Base-by-base conservation (phyloP, 2,888 invertebrate species). In the Prosopocoilus inquinatus region DNA sequence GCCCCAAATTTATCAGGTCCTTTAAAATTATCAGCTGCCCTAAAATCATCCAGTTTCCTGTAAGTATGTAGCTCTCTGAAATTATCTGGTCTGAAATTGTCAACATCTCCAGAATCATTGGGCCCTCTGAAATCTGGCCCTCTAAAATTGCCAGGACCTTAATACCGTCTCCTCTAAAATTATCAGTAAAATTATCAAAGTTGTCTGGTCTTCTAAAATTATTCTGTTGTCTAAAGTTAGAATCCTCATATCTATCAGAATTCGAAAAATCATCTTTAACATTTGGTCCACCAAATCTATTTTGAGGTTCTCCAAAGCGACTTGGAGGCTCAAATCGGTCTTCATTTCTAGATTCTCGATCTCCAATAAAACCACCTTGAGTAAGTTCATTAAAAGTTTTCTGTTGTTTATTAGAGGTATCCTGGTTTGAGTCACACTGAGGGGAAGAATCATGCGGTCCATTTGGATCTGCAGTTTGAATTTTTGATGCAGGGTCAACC, bases 401-500 rank as follows among this genome's bases (percentile, higher is more conserved):
- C 15, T 41, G 47, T 33, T 34, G 36, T 16, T 38, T 49, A 38
- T 53, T 47, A 20, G 34, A 8, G 2, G 16, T 45, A 16, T 50
- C 39, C 9, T 50, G 33, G 7, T 50, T 15, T 50, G 16, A 32
- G 12, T 34, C 48, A 8, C 44, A 39, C 57, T 50, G 56, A 33
- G 50, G 50, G n/a, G 15, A 16, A 15, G 50, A 45, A 15, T 47
- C 55, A 12, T 8, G 34, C 43, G 38, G 47, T 41, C 33, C 39
- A 16, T 4, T 45, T 47, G 48, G 41, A 9, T 11, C 3, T 4
- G 47, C 47, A n/a, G 34, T 12, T 28, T 55, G 39, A 39, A 57
- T 53, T 34, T 50, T 57, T 9, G 57, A 50, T 4, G 50, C 50
- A 32, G 61, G 65, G 47, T 59, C 58, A 15, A 80, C 76, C 71